A percentile compares a stretch with the other conserved stretches of the same genome.
These are phyloP conservation scores for Gallinago jamesoni DNA, from an alignment of 2,113 vertebrate species.

Conservation along the genomic window DNA sequence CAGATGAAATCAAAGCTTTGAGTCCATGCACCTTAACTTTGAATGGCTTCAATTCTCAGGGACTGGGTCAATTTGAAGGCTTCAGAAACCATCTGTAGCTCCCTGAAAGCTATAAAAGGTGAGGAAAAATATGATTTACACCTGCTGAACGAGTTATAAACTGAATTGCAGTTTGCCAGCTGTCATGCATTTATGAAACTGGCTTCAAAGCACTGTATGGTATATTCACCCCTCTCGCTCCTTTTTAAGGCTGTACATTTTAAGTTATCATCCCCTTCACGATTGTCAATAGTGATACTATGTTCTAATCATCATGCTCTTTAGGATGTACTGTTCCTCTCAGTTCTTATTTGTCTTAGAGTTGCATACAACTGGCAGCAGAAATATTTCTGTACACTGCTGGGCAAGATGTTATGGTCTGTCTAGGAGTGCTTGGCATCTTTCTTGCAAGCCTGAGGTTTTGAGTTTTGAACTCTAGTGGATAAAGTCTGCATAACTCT, in stretches of 20 bases:
- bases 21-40: not conserved
- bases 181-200: slow-evolving; percentile 2
- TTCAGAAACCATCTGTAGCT: slow-evolving; percentile 24
- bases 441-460: not conserved
- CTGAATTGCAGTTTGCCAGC: not conserved
- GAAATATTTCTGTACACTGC: not conserved
- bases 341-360: not conserved
- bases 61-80: not conserved
- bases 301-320: not conserved
- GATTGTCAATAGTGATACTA: not conserved
- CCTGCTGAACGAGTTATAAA: not conserved
- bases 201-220: not conserved
- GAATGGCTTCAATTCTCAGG: not conserved
- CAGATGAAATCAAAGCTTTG: slow-evolving; percentile 45
- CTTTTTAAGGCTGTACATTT: not conserved
- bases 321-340: not conserved
- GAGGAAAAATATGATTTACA: not conserved
- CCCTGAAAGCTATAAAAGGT: slow-evolving; percentile 1
- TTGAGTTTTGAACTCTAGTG: not conserved
- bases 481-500: not conserved
- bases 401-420: not conserved
- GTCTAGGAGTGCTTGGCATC: not conserved
- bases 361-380: not conserved
- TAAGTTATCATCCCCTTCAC: not conserved
- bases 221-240: accelerated